phyloP scores from a whole-genome alignment of 2,113 vertebrate species.

The Tretioscincus oriximinensis region DNA sequence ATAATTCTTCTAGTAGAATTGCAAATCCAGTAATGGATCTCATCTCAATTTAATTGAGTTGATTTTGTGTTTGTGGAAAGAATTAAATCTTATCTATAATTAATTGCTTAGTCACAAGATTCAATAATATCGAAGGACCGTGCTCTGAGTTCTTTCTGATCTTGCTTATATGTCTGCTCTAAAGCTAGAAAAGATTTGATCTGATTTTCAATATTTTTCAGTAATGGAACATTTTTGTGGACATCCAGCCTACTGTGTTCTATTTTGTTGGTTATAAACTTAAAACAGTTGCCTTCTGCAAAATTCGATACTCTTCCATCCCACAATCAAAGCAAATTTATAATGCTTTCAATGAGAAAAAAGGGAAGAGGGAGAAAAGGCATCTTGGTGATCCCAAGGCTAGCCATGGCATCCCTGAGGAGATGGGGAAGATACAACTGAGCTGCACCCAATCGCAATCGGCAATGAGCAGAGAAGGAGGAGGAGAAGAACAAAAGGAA shows the following conservation, averaged over 20 bases:
- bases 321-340: neutral
- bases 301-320: neutral
- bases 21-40: slow-evolving; percentile 22
- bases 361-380: too few species aligned
- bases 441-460: too few species aligned
- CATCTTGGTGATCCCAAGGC: too few species aligned
- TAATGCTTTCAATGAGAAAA: too few species aligned
- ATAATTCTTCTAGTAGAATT: slow-evolving; percentile 26
- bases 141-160: neutral
- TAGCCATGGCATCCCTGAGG: too few species aligned
- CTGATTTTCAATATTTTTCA: neutral
- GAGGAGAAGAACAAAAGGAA: too few species aligned
- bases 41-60: slow-evolving; percentile 12
- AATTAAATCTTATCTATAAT: neutral
- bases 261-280: neutral
- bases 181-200: neutral
- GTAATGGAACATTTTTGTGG: neutral
- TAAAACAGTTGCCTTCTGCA: neutral
- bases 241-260: neutral
- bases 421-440: too few species aligned
- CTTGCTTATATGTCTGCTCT: neutral
- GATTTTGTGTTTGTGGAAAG: neutral
- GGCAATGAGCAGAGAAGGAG: too few species aligned
- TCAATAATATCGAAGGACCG: slow-evolving; percentile 5
- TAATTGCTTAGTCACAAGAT: slow-evolving; percentile 10